These are phyloP conservation scores for Zoanthus solanderi DNA, from an alignment of 92 coral and sea anemone species.

Conservation along the genomic window DNA sequence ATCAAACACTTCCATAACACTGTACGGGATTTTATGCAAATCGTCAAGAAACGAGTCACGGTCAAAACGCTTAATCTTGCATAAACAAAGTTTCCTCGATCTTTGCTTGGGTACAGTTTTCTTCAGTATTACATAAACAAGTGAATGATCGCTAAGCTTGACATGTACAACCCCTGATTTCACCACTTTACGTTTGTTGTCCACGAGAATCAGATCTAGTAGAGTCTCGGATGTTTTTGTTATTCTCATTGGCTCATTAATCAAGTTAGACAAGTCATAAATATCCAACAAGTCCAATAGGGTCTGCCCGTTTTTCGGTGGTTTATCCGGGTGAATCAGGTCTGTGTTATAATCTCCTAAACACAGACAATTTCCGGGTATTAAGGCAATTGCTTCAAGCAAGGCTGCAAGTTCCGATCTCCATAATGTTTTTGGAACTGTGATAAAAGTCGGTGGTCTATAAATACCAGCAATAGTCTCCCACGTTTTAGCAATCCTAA, in stretches of 20 bases:
- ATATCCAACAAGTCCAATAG: slow-evolving; percentile 59
- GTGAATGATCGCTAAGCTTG: slow-evolving; percentile 62
- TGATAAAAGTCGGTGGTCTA: slow-evolving; percentile 48
- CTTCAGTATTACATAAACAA: slow-evolving; percentile 26
- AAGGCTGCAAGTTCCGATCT: not conserved
- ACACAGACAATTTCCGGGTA: slow-evolving; percentile 39
- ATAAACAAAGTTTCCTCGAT: slow-evolving; percentile 52
- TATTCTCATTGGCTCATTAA: slow-evolving; percentile 42
- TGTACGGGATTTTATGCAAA: slow-evolving; percentile 54
- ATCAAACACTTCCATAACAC: slow-evolving; percentile 32
- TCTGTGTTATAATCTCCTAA: slow-evolving; percentile 63
- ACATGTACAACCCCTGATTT: slow-evolving; percentile 58
- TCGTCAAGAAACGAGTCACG: slow-evolving; percentile 1
- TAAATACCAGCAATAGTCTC: slow-evolving; percentile 30
- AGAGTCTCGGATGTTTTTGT: slow-evolving; percentile 38
- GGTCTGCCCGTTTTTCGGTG: slow-evolving; percentile 62
- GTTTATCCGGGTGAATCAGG: slow-evolving; percentile 57
- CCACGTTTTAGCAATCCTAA: slow-evolving; percentile 48
- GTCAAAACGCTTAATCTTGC: slow-evolving; percentile 32
- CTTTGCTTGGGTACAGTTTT: slow-evolving; percentile 40
- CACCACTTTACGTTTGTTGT: slow-evolving; percentile 48
- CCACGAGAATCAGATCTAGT: slow-evolving; percentile 60
- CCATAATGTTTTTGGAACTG: not conserved
- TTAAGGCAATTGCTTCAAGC: slow-evolving; percentile 32
- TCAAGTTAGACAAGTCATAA: slow-evolving; percentile 48